phyloP scores from a whole-genome alignment of 2,113 vertebrate genomes.

The Elgaria multicarinata region DNA sequence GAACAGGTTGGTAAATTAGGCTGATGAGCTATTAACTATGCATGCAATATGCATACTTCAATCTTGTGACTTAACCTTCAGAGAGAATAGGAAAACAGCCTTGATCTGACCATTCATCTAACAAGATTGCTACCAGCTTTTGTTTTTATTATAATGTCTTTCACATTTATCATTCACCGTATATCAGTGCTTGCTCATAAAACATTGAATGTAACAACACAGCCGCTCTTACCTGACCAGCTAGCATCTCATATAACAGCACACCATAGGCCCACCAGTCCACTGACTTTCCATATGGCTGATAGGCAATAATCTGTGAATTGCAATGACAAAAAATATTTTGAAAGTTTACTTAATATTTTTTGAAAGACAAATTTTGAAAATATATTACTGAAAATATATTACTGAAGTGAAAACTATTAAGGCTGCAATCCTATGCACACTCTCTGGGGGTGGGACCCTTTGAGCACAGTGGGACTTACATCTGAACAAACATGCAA shows the following conservation, averaged over 20 bases:
- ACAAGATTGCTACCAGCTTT: not conserved
- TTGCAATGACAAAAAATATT: conserved; percentile 20
- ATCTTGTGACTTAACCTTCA: conserved; percentile 36
- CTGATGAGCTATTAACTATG: conserved; percentile 16
- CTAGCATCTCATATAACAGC: conserved; percentile 96
- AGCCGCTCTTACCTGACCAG: conserved; percentile 89
- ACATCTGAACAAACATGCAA: not conserved
- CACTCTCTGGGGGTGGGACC: not conserved
- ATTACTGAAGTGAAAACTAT: not conserved
- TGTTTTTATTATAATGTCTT: not conserved
- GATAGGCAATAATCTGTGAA: conserved; percentile 94
- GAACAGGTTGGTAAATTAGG: conserved; percentile 30
- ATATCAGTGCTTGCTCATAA: not conserved
- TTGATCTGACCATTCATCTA: not conserved
- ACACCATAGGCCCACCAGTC: conserved; percentile 99
- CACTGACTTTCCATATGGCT: conserved; percentile 95
- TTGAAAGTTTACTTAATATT: accelerated
- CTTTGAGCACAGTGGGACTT: not conserved
- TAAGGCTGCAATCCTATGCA: not conserved
- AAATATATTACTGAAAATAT: not conserved
- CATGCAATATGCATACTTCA: not conserved
- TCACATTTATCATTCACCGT: not conserved
- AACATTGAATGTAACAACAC: not conserved
- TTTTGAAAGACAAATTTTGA: not conserved
- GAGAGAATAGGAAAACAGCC: accelerated